Base-by-base conservation (phyloP, 2,888 invertebrate species). In the Lasiommata megera region DNA sequence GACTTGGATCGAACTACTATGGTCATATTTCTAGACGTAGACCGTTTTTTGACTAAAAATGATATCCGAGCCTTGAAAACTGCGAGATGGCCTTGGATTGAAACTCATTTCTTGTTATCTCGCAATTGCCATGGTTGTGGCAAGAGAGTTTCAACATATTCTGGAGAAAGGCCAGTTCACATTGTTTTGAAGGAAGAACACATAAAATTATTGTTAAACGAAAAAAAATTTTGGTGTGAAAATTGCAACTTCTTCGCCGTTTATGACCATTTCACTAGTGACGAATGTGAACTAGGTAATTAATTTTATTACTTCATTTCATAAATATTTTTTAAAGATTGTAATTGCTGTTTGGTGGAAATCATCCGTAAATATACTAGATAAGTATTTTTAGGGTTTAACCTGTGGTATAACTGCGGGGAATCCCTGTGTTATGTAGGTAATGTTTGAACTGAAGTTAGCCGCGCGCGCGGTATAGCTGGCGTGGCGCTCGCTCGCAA, bases 171-270 rank as follows among this genome's bases (percentile, higher is more conserved):
- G 46, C 46, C 46, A 47, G 29, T 47, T 47, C 29, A 47, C 14
- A 47, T 47, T 47, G 29, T 47, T 47, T 47, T 47, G 46, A 47
- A 47, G 46, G 46, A 47, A 47, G 46, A 47, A 47, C 46, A 47
- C 46, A 47, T 47, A 47, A 23, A 47, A 47, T 47, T 47, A 12
- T 29, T 47, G 54, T 51, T 50, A 47, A 17, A 17, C 55, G 52
- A 40, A 40, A 43, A 38, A 51, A 44, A 50, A 59, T 46, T 51
- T 38, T 38, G 38, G 46, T 23, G 46, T 47, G 46, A 47, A 47
- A 47, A 47, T 47, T 44, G 44, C 57, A 23, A 23, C 23, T 23
- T n/a, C n/a, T n/a, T 23, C 23, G 23, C 23, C 23, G 23, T 23
- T 23, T 23, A 23, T 23, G 23, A 23, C 23, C 23, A 23, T 23